phyloP scores from a whole-genome alignment of 2,888 invertebrate species.

The Yponomeuta cagnagella region DNA sequence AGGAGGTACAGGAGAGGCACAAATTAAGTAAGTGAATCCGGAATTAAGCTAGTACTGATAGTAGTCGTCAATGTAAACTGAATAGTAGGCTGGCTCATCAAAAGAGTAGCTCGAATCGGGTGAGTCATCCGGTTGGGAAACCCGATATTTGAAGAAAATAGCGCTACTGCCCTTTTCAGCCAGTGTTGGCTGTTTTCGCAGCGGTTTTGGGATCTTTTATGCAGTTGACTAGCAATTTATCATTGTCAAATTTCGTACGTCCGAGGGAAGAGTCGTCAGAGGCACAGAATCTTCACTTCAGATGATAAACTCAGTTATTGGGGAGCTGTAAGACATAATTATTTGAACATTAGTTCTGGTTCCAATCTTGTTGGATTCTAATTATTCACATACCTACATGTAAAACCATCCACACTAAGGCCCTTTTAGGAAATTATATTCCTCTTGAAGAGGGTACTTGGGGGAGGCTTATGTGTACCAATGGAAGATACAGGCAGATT shows the following conservation, averaged over 20 bases:
- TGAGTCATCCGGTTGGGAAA: slow-evolving; percentile 12
- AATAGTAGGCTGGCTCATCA: not conserved
- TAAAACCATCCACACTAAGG: too few species aligned
- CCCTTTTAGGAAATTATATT: too few species aligned
- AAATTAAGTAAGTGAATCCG: too few species aligned
- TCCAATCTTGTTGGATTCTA: too few species aligned
- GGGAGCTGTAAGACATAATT: not conserved
- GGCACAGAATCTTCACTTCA: not conserved
- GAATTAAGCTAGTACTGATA: too few species aligned
- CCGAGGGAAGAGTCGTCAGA: not conserved
- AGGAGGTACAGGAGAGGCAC: too few species aligned
- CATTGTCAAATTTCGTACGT: slow-evolving; percentile 8
- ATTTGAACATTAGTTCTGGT: too few species aligned
- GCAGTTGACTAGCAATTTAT: slow-evolving; percentile 10
- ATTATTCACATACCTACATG: too few species aligned
- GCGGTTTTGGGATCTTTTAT: slow-evolving; percentile 7
- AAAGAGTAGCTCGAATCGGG: not conserved
- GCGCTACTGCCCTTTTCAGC: slow-evolving; percentile 3
- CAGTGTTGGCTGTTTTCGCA: slow-evolving; percentile 3
- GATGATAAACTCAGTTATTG: not conserved
- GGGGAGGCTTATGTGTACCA: too few species aligned
- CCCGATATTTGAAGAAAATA: slow-evolving; percentile 12
- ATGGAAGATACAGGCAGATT: too few species aligned
- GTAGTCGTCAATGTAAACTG: too few species aligned
- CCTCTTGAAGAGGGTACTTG: too few species aligned